phyloP scores from a whole-genome alignment of 1,140 invertebrate genomes.

The Halictus rubicundus region DNA sequence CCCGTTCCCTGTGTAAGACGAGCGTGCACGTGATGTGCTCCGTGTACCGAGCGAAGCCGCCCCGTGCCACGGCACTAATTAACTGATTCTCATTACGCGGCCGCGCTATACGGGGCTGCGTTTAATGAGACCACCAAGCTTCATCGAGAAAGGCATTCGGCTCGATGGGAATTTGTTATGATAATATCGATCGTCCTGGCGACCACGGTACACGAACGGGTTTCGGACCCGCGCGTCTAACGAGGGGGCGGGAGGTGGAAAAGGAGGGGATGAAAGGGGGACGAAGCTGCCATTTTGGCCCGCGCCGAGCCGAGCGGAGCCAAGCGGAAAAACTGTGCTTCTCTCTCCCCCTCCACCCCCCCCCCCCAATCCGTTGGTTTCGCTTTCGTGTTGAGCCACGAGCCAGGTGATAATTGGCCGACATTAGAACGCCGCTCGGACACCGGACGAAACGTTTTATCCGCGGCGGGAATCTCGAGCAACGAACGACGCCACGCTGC shows the following conservation, averaged over 20 bases:
- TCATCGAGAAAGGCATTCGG: conserved; percentile 49
- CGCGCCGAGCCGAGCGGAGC: neutral
- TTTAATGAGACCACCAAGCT: conserved; percentile 78
- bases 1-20: conserved; percentile 42
- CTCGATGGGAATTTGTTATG: conserved; percentile 52
- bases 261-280: neutral
- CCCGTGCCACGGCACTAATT: conserved; percentile 72
- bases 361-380: too few relatives aligned
- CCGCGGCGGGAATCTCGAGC: neutral
- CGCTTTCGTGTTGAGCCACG: neutral
- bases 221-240: conserved; percentile 18
- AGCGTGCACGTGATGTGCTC: conserved; percentile 50
- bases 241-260: neutral
- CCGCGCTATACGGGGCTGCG: conserved; percentile 67
- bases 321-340: neutral
- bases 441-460: neutral
- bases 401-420: neutral
- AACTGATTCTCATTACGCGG: conserved; percentile 78
- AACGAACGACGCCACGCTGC: neutral
- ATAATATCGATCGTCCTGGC: conserved; percentile 43
- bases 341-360: too few relatives aligned
- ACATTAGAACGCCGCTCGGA: neutral
- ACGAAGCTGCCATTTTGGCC: conserved; percentile 28
- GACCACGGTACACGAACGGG: conserved; percentile 25
- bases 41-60: conserved; percentile 55